Evolutionary conservation across 2,888 invertebrate species (phyloP).

Genomic region (Zygothrica quintamaculata): DNA sequence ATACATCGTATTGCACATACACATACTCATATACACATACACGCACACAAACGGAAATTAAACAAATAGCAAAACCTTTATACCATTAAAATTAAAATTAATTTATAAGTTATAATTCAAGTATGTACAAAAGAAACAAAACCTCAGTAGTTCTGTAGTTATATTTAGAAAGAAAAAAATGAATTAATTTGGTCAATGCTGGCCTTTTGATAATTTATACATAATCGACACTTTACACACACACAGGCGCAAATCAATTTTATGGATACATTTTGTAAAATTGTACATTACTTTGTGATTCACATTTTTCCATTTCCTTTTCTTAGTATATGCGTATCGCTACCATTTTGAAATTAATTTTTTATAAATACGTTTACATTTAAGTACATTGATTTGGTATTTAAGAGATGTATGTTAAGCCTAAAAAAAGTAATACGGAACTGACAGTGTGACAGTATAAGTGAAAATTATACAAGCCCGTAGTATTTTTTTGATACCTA

Average conservation of each 20-base stretch:
- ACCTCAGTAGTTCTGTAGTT: neutral
- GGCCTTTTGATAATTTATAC: neutral
- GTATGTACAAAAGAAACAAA: neutral
- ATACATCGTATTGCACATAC: constrained; percentile 37
- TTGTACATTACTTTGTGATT: constrained; percentile 21
- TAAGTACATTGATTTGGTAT: constrained; percentile 33
- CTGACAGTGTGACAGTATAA: constrained; percentile 48
- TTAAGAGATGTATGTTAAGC: constrained; percentile 40
- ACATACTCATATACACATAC: constrained; percentile 18
- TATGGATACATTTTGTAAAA: constrained; percentile 30
- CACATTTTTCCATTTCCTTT: constrained; percentile 19
- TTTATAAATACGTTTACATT: constrained; percentile 17
- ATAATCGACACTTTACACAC: constrained; percentile 31
- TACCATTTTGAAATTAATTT: constrained; percentile 12
- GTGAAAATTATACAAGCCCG: constrained; percentile 38
- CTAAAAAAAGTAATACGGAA: constrained; percentile 55
- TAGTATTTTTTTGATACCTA: constrained; percentile 30
- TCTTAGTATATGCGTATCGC: constrained; percentile 2
- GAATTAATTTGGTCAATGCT: neutral
- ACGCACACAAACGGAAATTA: constrained; percentile 24
- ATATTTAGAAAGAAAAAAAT: neutral
- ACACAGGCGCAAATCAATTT: constrained; percentile 29
- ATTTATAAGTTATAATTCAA: constrained; percentile 3
- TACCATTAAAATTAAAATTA: constrained; percentile 1
- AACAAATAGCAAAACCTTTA: constrained; percentile 13